phyloP scores from a whole-genome alignment of 1,140 invertebrate genomes.

The Platyura marginata region DNA sequence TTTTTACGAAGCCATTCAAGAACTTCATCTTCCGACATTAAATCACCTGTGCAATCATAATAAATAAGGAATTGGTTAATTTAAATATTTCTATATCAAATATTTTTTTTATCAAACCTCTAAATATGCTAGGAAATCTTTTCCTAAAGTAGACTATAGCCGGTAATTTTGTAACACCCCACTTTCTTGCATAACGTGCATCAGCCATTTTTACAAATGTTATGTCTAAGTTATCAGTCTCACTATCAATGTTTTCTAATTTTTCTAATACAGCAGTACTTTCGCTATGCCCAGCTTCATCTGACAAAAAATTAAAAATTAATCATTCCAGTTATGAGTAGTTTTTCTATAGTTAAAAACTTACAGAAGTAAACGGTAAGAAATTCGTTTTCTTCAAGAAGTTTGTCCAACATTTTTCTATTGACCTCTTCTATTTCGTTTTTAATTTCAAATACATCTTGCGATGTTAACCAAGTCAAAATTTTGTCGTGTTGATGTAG shows the following conservation, averaged over 20 bases:
- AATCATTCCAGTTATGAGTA: slow-evolving; percentile 1
- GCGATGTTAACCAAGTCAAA: slow-evolving; percentile 75
- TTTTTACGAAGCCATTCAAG: slow-evolving; percentile 87
- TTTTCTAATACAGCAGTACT: slow-evolving; percentile 63
- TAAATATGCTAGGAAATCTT: slow-evolving; percentile 84
- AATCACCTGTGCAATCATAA: slow-evolving; percentile 40
- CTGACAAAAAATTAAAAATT: slow-evolving; percentile 25
- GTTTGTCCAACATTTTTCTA: slow-evolving; percentile 84
- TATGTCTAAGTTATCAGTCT: slow-evolving; percentile 86
- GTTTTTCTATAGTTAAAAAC: slow-evolving; percentile 18
- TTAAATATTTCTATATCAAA: neutral
- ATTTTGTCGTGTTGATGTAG: slow-evolving; percentile 70
- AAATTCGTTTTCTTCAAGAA: slow-evolving; percentile 87
- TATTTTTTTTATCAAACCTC: slow-evolving; percentile 37
- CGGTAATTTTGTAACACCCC: slow-evolving; percentile 84
- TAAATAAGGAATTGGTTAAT: neutral
- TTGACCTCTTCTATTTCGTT: slow-evolving; percentile 95
- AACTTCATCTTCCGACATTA: slow-evolving; percentile 71
- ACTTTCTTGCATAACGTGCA: slow-evolving; percentile 76
- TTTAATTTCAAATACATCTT: slow-evolving; percentile 89
- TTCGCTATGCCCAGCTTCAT: slow-evolving; percentile 59
- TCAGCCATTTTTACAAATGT: slow-evolving; percentile 92
- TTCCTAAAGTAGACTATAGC: slow-evolving; percentile 87
- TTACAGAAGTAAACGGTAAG: slow-evolving; percentile 90
- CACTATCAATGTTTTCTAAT: slow-evolving; percentile 80